Evolutionary conservation across 2,797 vertebrate species (phyloP), one percentile per base, ranked within the genome.

Genomic region (Parauchenoglanis punctatus): DNA sequence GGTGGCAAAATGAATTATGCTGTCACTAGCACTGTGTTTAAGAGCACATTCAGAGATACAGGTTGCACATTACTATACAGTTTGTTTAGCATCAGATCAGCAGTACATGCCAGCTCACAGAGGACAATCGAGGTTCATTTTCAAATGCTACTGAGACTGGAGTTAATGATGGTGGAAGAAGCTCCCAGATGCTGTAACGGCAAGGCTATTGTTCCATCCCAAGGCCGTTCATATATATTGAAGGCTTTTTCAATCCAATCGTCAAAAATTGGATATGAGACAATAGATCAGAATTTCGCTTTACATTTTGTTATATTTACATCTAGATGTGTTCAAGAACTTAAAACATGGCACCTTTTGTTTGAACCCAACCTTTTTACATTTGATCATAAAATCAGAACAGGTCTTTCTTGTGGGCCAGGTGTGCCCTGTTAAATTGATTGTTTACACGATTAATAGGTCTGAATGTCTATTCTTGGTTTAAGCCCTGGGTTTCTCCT

Each of bases 1-100:
- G 46, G 46, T 76, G 73, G 73, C 73, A 76, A 76, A 76, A 44
- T 15, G 23, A 76, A n/a, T 76, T 49, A 52, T 76, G 23, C 28
- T 52, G 73, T 49, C 44, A 75, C 23, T 11, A 25, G 12, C 5
- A 0, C 5, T 75, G 72, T 75, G 40, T 75, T 23, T 49, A 44
- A 75, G 44, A 46, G 11, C 4, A 25, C 44, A 73, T 49, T 73
- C 20, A 25, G 70, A 46, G 44, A 46, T 40, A 17, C 1, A 15
- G 31, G 67, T 73, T 49, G 23, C 72, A 75, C 44, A 25, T 49
- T 75, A 75, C 5, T 75, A 25, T 49, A n/a, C 40, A 75, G 20
- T 40, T 46, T 13, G 20, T 46, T 73, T 73, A 25, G 44, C 25
- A 11, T 73, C 40, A 73, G 40, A 44, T 70, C 67, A 70, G 67